These are phyloP conservation scores for Squalus acanthias DNA, from an alignment of 2,797 vertebrate species.

Conservation along the genomic window DNA sequence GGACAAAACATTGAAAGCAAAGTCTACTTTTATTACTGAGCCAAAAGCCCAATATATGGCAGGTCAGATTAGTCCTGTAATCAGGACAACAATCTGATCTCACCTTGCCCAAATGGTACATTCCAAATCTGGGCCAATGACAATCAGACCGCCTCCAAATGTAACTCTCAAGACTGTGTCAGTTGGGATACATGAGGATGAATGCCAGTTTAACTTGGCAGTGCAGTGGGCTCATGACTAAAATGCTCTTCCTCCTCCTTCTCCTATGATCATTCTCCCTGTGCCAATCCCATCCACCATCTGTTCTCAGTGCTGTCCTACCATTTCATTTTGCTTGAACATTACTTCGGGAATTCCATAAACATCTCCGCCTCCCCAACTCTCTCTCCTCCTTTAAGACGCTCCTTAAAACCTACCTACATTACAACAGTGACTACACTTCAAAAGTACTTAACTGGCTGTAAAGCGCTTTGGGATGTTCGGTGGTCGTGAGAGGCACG, in stretches of 20 bases:
- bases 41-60: background rate
- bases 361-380: too few relatives aligned
- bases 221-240: background rate
- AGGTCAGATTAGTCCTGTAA: background rate
- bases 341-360: too few relatives aligned
- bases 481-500: too few relatives aligned
- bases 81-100: background rate
- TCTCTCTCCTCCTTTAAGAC: too few relatives aligned
- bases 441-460: too few relatives aligned
- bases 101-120: background rate
- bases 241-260: background rate
- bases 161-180: background rate
- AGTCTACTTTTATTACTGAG: background rate
- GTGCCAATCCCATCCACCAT: background rate
- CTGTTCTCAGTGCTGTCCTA: background rate
- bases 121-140: background rate
- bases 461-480: too few relatives aligned
- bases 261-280: background rate
- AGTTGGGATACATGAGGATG: background rate
- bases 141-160: background rate
- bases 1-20: background rate
- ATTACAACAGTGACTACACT: too few relatives aligned
- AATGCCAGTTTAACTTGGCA: background rate
- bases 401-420: too few relatives aligned
- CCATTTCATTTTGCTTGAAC: too few relatives aligned